phyloP scores from a whole-genome alignment of 2,888 invertebrate species.

The Stenodema calcarata region DNA sequence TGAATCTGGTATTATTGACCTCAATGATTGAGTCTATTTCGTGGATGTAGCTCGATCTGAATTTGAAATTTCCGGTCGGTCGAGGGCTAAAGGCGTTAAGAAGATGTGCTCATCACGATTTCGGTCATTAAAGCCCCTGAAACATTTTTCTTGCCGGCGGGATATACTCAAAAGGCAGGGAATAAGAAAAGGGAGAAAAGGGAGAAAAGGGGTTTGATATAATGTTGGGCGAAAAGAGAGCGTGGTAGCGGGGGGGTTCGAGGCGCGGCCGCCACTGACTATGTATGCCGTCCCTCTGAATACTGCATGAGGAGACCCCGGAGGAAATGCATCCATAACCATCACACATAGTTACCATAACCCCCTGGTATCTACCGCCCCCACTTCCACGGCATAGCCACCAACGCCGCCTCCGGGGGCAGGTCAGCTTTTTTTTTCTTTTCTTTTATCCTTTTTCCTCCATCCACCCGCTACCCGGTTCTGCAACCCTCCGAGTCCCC shows the following conservation, averaged over 20 bases:
- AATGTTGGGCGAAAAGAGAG: background rate
- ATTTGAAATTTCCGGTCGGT: background rate
- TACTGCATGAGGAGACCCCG: slow-evolving; percentile 34
- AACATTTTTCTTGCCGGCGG: slow-evolving; percentile 6
- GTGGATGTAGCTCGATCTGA: too few species aligned
- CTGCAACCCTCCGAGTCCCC: slow-evolving; percentile 6
- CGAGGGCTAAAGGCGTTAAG: background rate
- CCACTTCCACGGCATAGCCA: background rate
- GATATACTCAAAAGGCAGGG: background rate
- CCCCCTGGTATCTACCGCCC: slow-evolving; percentile 6
- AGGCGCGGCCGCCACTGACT: slow-evolving; percentile 26
- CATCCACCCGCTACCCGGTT: too few species aligned
- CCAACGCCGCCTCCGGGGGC: background rate
- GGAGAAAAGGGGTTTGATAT: slow-evolving; percentile 2
- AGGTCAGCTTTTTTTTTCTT: background rate
- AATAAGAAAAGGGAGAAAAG: background rate
- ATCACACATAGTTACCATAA: slow-evolving; percentile 49
- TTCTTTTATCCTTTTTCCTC: background rate
- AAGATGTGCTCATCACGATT: background rate
- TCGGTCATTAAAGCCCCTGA: background rate
- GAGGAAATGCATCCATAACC: slow-evolving; percentile 47
- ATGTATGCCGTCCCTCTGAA: slow-evolving; percentile 41
- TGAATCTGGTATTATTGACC: too few species aligned
- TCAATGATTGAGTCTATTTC: too few species aligned
- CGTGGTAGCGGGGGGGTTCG: background rate